A percentile compares a stretch with the other conserved stretches of the same genome.
Evolutionary conservation across 2,113 vertebrate genomes (phyloP).

Genomic region (Anseranas semipalmata): DNA sequence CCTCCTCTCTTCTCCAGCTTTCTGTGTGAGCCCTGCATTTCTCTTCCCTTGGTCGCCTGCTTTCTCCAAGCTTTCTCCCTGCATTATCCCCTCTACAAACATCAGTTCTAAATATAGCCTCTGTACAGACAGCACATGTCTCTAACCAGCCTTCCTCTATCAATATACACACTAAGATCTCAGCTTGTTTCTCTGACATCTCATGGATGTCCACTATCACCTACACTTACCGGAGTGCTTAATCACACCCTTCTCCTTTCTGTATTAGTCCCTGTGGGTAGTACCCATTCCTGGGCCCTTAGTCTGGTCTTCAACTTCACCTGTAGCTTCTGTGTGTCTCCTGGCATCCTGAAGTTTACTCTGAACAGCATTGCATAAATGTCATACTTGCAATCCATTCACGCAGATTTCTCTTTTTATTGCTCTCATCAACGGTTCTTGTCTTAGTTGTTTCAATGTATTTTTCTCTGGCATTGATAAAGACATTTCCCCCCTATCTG

Average conservation of each 20-base stretch:
- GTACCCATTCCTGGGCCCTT: background rate
- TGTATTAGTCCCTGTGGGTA: background rate
- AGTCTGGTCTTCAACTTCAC: background rate
- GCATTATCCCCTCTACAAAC: background rate
- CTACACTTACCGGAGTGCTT: background rate
- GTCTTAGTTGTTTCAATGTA: rapidly evolving
- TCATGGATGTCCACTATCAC: background rate
- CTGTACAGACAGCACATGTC: background rate
- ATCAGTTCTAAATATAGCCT: background rate
- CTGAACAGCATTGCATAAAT: background rate
- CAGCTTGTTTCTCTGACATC: background rate
- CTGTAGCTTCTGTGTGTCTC: background rate
- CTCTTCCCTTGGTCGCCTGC: background rate
- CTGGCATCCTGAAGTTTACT: background rate
- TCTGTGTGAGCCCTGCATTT: background rate
- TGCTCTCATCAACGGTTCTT: background rate
- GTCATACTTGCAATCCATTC: background rate
- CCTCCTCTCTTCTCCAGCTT: background rate
- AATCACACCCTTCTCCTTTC: background rate
- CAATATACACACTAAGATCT: background rate
- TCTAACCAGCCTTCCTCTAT: background rate
- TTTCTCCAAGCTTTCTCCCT: background rate
- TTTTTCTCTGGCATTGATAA: background rate
- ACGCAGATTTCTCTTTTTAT: background rate
- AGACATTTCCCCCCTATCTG: background rate